Evolutionary conservation across 1,140 invertebrate genomes (phyloP).

Genomic region (Caenorhabditis brenneri): DNA sequence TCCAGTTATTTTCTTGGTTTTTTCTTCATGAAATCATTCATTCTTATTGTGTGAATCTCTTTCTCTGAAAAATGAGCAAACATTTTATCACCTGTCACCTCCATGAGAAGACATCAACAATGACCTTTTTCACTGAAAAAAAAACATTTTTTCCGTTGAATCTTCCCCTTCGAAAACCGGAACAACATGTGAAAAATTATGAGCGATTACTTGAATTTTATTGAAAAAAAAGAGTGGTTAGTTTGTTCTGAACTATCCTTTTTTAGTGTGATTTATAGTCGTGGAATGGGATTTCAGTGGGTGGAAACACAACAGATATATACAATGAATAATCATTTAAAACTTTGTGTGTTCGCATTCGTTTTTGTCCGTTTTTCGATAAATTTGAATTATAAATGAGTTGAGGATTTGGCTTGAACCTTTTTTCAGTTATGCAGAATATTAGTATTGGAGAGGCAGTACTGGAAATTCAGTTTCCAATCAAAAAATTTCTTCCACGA

Average conservation of each 20-base stretch:
- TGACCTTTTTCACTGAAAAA: too few relatives aligned
- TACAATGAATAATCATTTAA: neutral
- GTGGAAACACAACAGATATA: neutral
- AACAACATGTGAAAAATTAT: conserved; percentile 11
- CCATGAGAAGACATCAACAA: neutral
- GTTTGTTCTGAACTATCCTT: neutral
- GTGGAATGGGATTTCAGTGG: neutral
- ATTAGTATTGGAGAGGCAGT: too few relatives aligned
- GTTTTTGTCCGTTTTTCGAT: too few relatives aligned
- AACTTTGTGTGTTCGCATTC: neutral
- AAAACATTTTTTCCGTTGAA: neutral
- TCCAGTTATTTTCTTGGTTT: too few relatives aligned
- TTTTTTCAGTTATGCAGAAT: too few relatives aligned
- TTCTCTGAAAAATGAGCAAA: neutral
- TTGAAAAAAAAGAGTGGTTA: neutral
- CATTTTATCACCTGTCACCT: neutral
- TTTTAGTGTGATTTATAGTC: conserved; percentile 16
- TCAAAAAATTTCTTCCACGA: too few relatives aligned
- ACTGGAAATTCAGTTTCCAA: too few relatives aligned
- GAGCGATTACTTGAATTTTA: neutral
- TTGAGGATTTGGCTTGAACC: too few relatives aligned
- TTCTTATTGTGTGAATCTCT: neutral
- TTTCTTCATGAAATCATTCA: too few relatives aligned
- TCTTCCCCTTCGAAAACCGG: neutral
- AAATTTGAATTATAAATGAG: too few relatives aligned